A percentile compares a stretch with the other conserved stretches of the same genome.
Conservation (phyloP, 2,797 vertebrate genomes). For the Oreochromis mossambicus region DNA sequence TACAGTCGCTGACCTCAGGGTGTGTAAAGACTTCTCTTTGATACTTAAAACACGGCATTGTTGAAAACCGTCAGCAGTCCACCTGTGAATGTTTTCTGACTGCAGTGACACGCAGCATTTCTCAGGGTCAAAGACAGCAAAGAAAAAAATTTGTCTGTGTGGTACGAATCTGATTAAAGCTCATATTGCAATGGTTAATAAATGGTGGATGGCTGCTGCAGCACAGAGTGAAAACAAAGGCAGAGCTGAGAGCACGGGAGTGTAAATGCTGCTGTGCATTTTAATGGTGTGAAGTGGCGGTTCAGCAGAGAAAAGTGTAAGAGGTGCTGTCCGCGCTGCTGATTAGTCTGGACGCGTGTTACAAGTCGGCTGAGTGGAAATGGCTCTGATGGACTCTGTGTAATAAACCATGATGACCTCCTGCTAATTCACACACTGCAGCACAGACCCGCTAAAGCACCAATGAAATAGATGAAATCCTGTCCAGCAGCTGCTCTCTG, state of each 20-base stretch:
- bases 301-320: neutral
- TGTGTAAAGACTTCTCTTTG: neutral
- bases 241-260: neutral
- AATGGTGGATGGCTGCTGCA: neutral
- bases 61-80: neutral
- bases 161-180: neutral
- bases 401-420: constrained; percentile 42
- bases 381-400: constrained; percentile 32
- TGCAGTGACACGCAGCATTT: neutral
- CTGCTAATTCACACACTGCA: constrained; percentile 18
- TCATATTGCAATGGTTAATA: neutral
- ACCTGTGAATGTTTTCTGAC: neutral
- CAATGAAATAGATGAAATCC: neutral
- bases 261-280: constrained; percentile 3
- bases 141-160: neutral
- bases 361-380: constrained; percentile 12
- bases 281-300: neutral
- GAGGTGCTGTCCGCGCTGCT: neutral
- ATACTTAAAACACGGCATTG: neutral
- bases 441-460: neutral
- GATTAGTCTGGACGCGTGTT: constrained; percentile 30
- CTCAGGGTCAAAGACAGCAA: neutral
- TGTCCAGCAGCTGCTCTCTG: neutral
- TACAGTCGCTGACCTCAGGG: neutral
- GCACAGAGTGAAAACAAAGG: constrained; percentile 34